Conservation (phyloP, 2,797 vertebrate species). For the Hypotaenidia philippensis region DNA sequence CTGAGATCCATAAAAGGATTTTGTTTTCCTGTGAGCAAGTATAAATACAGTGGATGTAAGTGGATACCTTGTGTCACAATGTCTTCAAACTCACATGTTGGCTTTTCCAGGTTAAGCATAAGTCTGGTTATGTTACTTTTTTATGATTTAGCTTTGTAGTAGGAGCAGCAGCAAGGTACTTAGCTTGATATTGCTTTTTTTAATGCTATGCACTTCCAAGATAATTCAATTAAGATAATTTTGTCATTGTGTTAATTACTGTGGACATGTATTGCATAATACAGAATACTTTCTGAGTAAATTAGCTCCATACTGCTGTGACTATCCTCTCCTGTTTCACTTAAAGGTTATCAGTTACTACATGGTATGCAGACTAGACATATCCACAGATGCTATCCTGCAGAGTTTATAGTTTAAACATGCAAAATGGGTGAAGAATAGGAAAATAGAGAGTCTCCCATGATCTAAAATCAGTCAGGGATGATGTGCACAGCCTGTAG, state of each 20-base stretch:
- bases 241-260: conserved; percentile 1
- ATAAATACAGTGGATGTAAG: not conserved
- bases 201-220: not conserved
- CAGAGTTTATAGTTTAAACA: not conserved
- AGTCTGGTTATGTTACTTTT: not conserved
- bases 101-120: not conserved
- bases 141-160: not conserved
- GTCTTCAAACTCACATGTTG: not conserved
- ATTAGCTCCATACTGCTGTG: not conserved
- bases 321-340: not conserved
- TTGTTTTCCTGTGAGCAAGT: not conserved
- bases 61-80: not conserved
- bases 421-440: not conserved
- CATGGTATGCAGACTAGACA: not conserved
- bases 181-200: not conserved
- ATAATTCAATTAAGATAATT: not conserved
- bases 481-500: not conserved
- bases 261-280: not conserved
- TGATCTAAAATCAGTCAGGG: not conserved
- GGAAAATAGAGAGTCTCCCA: not conserved
- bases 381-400: not conserved
- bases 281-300: not conserved
- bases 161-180: not conserved
- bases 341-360: not conserved
- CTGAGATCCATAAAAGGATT: not conserved